Percentiles rank a stretch among this genome's conserved stretches.
Evolutionary conservation across 2,113 vertebrate genomes (phyloP).

Genomic region (Amblyornis subalaris): DNA sequence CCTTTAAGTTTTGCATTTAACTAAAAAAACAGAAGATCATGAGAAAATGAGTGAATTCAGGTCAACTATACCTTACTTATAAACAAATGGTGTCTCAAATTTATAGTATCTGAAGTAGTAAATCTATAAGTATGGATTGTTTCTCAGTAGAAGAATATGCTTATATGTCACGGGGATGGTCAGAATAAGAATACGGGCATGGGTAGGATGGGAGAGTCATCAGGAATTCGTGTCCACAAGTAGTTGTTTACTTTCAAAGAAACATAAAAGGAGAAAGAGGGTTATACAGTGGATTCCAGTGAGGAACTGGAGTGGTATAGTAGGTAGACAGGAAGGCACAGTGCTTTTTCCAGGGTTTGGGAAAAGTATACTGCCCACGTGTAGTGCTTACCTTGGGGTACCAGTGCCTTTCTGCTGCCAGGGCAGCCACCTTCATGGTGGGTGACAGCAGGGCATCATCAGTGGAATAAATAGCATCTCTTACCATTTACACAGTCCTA

Average conservation of each 20-base stretch:
- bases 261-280: neutral
- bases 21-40: neutral
- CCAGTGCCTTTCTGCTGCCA: neutral
- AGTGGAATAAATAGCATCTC: neutral
- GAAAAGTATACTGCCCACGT: accelerated
- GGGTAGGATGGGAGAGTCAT: neutral
- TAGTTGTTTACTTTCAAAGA: neutral
- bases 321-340: neutral
- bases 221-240: neutral
- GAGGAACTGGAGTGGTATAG: neutral
- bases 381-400: neutral
- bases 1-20: neutral
- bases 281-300: neutral
- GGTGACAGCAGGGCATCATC: neutral
- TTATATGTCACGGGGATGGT: neutral
- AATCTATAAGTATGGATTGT: neutral
- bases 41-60: neutral
- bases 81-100: neutral
- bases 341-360: neutral
- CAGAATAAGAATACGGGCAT: neutral
- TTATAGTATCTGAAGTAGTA: neutral
- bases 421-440: accelerated
- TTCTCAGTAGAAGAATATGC: neutral
- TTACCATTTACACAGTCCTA: neutral
- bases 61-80: neutral